A percentile compares a stretch with the other conserved stretches of the same genome.
Conservation (phyloP, 2,888 invertebrate genomes). For the Eremobia ochroleuca region DNA sequence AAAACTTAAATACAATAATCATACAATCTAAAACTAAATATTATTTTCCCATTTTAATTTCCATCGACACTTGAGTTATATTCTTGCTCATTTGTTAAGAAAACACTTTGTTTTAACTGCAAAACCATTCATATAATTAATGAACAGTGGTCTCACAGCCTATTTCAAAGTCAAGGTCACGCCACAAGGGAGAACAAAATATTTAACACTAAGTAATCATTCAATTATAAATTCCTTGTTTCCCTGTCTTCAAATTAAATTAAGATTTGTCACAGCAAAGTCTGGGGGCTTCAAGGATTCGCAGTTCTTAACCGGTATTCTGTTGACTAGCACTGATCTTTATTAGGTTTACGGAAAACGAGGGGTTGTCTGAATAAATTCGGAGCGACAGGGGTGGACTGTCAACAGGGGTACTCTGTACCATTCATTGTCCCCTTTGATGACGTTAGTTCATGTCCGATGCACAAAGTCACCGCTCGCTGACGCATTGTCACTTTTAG, state of each 20-base stretch:
- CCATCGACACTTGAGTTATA: background rate
- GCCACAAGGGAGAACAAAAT: constrained; percentile 23
- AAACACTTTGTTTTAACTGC: background rate
- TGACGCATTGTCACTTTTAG: constrained; percentile 75
- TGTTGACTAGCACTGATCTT: constrained; percentile 81
- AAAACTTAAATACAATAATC: too few species aligned
- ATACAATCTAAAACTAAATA: too few species aligned
- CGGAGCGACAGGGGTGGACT: constrained; percentile 76
- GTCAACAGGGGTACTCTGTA: constrained; percentile 75
- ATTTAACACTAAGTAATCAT: constrained; percentile 50
- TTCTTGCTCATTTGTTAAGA: background rate
- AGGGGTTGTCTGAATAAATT: constrained; percentile 81
- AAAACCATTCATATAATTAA: background rate
- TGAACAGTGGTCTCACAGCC: background rate
- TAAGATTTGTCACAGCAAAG: constrained; percentile 79
- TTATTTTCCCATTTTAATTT: background rate
- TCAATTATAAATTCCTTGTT: constrained; percentile 74
- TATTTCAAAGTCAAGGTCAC: constrained; percentile 45
- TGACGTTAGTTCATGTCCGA: constrained; percentile 82
- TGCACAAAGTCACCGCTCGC: constrained; percentile 80
- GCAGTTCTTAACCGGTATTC: constrained; percentile 77
- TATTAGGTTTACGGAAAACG: constrained; percentile 81
- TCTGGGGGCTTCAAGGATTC: constrained; percentile 73
- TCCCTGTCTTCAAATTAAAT: constrained; percentile 82
- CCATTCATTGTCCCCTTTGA: constrained; percentile 80